These are phyloP conservation scores for Balaeniceps rex DNA, from an alignment of 2,113 vertebrate genomes.

Conservation along the genomic window DNA sequence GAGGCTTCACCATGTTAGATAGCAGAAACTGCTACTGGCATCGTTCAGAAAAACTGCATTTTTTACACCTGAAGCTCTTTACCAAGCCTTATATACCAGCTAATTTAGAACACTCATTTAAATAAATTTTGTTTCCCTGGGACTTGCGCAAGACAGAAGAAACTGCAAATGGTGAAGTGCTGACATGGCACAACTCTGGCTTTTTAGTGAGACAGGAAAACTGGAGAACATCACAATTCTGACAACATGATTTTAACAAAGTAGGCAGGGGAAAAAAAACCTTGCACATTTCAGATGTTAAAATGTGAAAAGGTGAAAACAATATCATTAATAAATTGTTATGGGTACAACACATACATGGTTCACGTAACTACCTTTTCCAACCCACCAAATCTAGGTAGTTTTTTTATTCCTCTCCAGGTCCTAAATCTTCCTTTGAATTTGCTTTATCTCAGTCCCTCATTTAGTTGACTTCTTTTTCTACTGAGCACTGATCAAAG, in stretches of 20 bases:
- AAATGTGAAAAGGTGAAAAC: background rate
- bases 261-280: background rate
- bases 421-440: background rate
- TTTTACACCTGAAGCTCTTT: background rate
- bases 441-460: background rate
- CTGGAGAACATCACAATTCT: background rate
- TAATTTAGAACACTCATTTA: background rate
- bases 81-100: background rate
- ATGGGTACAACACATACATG: background rate
- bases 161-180: background rate
- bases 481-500: background rate
- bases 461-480: background rate
- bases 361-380: background rate
- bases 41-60: background rate
- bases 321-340: background rate
- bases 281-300: background rate
- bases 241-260: background rate
- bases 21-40: background rate
- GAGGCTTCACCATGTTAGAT: background rate
- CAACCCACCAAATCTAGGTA: background rate
- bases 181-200: background rate
- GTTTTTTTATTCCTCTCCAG: background rate
- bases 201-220: background rate
- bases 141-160: background rate
- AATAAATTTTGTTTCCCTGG: background rate